These are phyloP conservation scores for Pristionchus entomophagus DNA, from an alignment of 2,888 invertebrate genomes.

Conservation along the genomic window DNA sequence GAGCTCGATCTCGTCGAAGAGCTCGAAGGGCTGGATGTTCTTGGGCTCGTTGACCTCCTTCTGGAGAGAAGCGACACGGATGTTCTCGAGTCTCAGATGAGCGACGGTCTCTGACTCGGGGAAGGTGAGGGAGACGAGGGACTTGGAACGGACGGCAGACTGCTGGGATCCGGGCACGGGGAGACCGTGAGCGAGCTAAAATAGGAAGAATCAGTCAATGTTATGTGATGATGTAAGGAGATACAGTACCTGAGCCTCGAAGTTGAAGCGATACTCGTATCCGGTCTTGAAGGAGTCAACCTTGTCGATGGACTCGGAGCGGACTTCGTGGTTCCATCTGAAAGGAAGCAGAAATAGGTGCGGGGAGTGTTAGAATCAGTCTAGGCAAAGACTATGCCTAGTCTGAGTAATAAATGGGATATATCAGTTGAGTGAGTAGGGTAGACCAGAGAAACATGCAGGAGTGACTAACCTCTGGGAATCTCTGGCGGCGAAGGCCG, in stretches of 20 bases:
- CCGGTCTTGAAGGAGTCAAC: conserved; percentile 38
- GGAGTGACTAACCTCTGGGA: conserved; percentile 7
- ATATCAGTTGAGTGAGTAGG: not conserved
- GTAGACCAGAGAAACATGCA: not conserved
- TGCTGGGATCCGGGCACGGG: conserved; percentile 64
- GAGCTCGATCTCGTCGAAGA: conserved; percentile 44
- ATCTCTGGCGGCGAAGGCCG: conserved; percentile 56
- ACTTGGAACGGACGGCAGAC: conserved; percentile 64
- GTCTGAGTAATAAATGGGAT: too few relatives aligned
- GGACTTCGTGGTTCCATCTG: not conserved
- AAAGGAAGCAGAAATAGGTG: not conserved
- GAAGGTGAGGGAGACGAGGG: conserved; percentile 57
- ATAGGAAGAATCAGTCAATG: not conserved
- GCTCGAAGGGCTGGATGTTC: conserved; percentile 46
- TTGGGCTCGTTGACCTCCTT: conserved; percentile 34
- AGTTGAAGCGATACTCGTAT: conserved; percentile 39
- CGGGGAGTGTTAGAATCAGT: not conserved
- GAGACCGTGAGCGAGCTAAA: conserved; percentile 65
- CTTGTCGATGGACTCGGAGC: not conserved
- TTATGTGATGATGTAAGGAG: too few relatives aligned
- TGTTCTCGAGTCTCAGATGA: conserved; percentile 25
- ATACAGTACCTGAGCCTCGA: conserved; percentile 40
- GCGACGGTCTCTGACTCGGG: conserved; percentile 15
- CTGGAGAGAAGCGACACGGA: conserved; percentile 45
- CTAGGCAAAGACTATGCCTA: too few relatives aligned